Evolutionary conservation across 2,113 vertebrate species (phyloP).

Genomic region (Macquaria australasica): DNA sequence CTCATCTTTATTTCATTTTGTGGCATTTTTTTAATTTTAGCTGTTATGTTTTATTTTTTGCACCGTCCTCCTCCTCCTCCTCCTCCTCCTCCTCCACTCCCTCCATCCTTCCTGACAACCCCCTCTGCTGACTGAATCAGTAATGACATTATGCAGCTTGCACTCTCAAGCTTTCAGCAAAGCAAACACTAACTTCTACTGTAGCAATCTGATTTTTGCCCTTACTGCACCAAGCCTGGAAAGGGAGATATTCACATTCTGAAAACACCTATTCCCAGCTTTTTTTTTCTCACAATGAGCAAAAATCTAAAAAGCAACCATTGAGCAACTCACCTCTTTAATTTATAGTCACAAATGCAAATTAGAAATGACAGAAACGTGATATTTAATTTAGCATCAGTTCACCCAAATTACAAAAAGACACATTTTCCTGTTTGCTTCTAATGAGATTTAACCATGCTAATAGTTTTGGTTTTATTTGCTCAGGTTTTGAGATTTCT

Average conservation of each 20-base stretch:
- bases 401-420: neutral
- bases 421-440: neutral
- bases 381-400: neutral
- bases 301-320: neutral
- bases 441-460: neutral
- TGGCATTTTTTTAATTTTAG: constrained; percentile 84
- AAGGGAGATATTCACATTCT: constrained; percentile 4
- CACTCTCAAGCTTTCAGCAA: constrained; percentile 67
- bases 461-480: neutral
- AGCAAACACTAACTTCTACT: constrained; percentile 63
- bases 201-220: constrained; percentile 46
- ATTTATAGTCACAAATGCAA: neutral
- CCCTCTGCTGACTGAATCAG: constrained; percentile 71
- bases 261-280: neutral
- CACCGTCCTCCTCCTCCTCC: neutral
- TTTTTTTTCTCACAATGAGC: neutral
- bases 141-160: constrained; percentile 70
- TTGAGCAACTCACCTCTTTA: neutral
- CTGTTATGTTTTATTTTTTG: constrained; percentile 56
- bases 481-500: neutral
- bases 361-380: neutral
- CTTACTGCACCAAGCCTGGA: constrained; percentile 18
- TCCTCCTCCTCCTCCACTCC: constrained; percentile 30
- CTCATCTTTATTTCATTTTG: constrained; percentile 88
- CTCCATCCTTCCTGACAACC: constrained; percentile 66